phyloP scores from a whole-genome alignment of 2,888 invertebrate species.

The Taenaris catops region DNA sequence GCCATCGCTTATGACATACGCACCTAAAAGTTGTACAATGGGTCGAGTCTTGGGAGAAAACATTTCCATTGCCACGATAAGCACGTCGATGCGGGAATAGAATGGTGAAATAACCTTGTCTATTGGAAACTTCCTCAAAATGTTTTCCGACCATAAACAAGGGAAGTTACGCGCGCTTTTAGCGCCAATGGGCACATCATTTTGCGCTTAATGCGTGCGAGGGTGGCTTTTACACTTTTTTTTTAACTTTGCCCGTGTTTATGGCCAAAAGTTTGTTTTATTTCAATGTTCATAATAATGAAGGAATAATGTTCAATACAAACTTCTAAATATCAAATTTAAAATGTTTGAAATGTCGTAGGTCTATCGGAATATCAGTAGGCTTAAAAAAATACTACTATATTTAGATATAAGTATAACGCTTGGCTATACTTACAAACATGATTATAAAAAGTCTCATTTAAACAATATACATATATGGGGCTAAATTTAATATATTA shows the following conservation, averaged over 20 bases:
- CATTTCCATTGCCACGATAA: slow-evolving; percentile 41
- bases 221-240: slow-evolving; percentile 17
- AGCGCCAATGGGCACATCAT: slow-evolving; percentile 17
- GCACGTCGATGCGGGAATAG: slow-evolving; percentile 25
- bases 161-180: slow-evolving; percentile 25
- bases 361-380: too few relatives aligned
- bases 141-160: slow-evolving; percentile 27
- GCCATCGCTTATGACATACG: slow-evolving; percentile 11
- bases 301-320: too few relatives aligned
- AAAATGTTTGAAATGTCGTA: too few relatives aligned
- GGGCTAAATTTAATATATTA: too few relatives aligned
- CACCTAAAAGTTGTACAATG: slow-evolving; percentile 25
- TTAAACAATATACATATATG: too few relatives aligned
- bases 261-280: slow-evolving; percentile 6
- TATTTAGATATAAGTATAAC: too few relatives aligned
- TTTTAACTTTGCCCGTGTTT: slow-evolving; percentile 7
- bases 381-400: too few relatives aligned
- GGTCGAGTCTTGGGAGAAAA: slow-evolving; percentile 32
- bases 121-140: slow-evolving; percentile 20
- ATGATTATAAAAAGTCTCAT: too few relatives aligned
- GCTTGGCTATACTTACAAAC: too few relatives aligned
- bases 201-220: slow-evolving; percentile 10
- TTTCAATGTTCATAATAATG: too few relatives aligned
- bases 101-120: slow-evolving; percentile 24
- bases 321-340: too few relatives aligned